Conservation (phyloP, 2,888 invertebrate genomes). For the Lithophane ornitopus region DNA sequence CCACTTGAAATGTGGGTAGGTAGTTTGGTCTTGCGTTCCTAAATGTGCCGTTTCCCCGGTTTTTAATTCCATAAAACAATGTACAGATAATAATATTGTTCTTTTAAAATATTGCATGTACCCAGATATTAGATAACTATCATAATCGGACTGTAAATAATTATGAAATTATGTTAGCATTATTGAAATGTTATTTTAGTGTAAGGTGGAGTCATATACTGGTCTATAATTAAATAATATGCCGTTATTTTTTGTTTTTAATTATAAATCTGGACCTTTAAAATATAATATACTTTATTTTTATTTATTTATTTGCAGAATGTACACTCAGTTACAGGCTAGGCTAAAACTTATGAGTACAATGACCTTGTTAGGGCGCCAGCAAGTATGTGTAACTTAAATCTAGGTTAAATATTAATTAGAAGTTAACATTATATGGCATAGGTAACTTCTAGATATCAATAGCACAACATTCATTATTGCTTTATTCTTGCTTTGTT, state of each 20-base stretch:
- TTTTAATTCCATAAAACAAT: neutral
- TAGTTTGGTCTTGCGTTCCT: neutral
- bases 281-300: no score
- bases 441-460: no score
- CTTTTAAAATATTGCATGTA: constrained; percentile 6
- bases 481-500: neutral
- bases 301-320: no score
- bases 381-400: no score
- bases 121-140: neutral
- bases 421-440: no score
- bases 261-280: neutral
- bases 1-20: constrained; percentile 6
- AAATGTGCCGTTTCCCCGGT: constrained; percentile 16
- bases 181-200: constrained; percentile 46
- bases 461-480: no score
- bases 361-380: no score
- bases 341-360: no score
- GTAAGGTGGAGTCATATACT: constrained; percentile 37
- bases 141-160: constrained; percentile 42
- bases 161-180: constrained; percentile 57
- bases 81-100: neutral
- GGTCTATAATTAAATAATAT: constrained; percentile 46
- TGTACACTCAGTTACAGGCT: no score
- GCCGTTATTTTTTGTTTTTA: constrained; percentile 22
- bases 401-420: no score